Evolutionary conservation across 2,113 vertebrate genomes (phyloP).

Genomic region (Microcebus lehilahytsara): DNA sequence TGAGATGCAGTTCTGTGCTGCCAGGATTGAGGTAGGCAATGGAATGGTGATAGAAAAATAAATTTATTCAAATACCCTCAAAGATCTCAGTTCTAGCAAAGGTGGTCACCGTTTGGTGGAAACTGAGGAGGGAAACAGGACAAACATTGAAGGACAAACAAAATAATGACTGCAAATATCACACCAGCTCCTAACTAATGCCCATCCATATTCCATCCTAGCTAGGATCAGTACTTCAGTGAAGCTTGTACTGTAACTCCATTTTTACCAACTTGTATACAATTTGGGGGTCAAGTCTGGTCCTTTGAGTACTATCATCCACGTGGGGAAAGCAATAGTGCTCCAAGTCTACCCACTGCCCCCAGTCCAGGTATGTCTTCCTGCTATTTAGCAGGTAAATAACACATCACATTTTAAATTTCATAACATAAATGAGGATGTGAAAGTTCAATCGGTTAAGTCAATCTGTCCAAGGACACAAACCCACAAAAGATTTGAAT

Average conservation of each 20-base stretch:
- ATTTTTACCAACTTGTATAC: neutral
- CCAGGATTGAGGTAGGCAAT: neutral
- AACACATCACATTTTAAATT: neutral
- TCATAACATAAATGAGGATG: neutral
- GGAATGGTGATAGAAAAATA: neutral
- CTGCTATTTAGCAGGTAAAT: neutral
- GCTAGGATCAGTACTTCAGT: neutral
- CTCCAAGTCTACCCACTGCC: neutral
- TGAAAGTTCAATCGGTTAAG: neutral
- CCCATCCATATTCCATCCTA: neutral
- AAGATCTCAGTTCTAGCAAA: neutral
- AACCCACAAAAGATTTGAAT: neutral
- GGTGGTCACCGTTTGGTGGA: neutral
- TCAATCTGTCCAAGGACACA: neutral
- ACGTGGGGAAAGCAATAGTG: fast-evolving
- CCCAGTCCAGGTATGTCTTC: neutral
- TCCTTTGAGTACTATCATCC: neutral
- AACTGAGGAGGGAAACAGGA: neutral
- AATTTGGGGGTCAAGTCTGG: neutral
- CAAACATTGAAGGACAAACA: neutral
- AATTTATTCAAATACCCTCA: neutral
- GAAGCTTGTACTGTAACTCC: neutral
- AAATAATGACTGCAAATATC: neutral
- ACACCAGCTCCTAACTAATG: neutral
- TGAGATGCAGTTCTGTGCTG: neutral